Conservation (phyloP, 2,888 invertebrate genomes). For the Apeira syringaria region DNA sequence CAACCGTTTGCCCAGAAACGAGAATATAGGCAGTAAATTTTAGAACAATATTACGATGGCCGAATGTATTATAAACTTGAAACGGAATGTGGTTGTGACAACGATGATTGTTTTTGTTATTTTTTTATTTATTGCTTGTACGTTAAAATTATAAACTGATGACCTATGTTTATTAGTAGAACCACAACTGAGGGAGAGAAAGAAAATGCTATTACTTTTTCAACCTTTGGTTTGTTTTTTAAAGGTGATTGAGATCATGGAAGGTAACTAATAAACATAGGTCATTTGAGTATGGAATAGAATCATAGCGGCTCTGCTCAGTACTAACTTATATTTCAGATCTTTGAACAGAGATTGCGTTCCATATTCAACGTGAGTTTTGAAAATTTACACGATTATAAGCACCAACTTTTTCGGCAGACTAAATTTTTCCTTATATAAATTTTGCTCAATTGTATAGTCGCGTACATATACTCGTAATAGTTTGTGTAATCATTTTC, state of each 20-base stretch:
- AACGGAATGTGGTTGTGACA: conserved; percentile 16
- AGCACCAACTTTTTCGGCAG: too few species aligned
- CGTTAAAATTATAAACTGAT: conserved; percentile 1
- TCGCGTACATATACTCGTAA: too few species aligned
- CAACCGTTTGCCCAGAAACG: too few species aligned
- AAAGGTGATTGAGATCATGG: too few species aligned
- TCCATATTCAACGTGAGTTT: conserved; percentile 3
- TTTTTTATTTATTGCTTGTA: conserved; percentile 12
- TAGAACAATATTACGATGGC: background rate
- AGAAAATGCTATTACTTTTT: too few species aligned
- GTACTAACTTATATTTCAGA: background rate
- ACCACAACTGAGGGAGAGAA: too few species aligned
- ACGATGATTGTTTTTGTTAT: conserved; percentile 9
- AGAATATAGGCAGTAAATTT: too few species aligned
- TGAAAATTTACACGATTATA: background rate
- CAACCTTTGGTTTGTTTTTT: too few species aligned
- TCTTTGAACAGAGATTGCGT: conserved; percentile 11
- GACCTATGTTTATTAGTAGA: conserved; percentile 9
- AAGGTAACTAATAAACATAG: conserved; percentile 1
- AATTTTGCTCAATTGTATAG: too few species aligned
- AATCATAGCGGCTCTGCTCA: conserved; percentile 4
- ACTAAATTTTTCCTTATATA: too few species aligned
- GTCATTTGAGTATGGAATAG: conserved; percentile 10
- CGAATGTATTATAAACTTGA: conserved; percentile 3
- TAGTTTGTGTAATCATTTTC: too few species aligned